These are phyloP conservation scores for Pomacea canaliculata DNA, from an alignment of 2,888 invertebrate species.

Conservation along the genomic window DNA sequence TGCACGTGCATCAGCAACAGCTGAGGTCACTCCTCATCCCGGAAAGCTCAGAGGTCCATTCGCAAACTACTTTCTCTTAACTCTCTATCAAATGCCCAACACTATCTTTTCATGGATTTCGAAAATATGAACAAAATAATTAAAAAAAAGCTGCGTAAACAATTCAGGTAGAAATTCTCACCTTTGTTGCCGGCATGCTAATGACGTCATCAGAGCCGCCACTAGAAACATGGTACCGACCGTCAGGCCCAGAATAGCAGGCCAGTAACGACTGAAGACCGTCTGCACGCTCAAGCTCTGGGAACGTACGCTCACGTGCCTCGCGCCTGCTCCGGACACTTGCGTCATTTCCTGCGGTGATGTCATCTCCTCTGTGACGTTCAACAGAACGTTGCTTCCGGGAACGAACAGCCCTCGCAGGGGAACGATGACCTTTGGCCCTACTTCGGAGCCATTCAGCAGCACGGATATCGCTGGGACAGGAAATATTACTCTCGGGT, in stretches of 20 bases:
- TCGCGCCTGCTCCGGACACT: slow-evolving; percentile 24
- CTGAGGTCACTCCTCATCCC: too few species aligned
- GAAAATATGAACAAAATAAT: too few species aligned
- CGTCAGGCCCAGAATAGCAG: slow-evolving; percentile 42
- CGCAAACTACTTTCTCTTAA: too few species aligned
- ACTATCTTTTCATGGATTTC: too few species aligned
- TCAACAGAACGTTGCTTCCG: neutral
- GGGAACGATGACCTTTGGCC: slow-evolving; percentile 35
- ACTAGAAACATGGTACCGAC: slow-evolving; percentile 43
- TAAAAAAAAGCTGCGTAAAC: too few species aligned
- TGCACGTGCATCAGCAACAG: too few species aligned
- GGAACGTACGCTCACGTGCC: slow-evolving; percentile 22
- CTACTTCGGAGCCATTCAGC: slow-evolving; percentile 20
- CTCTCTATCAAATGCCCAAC: too few species aligned
- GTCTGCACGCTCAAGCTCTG: slow-evolving; percentile 26
- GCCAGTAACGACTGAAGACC: slow-evolving; percentile 46
- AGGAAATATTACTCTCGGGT: neutral
- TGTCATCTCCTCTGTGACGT: neutral
- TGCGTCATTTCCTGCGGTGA: slow-evolving; percentile 5
- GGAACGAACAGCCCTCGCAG: slow-evolving; percentile 34
- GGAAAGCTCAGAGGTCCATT: too few species aligned
- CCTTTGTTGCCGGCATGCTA: slow-evolving; percentile 43
- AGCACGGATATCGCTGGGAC: neutral
- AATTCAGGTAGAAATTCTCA: slow-evolving; percentile 20
- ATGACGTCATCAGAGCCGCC: slow-evolving; percentile 41